Evolutionary conservation across 2,888 invertebrate genomes (phyloP).

Genomic region (Catocala sponsa): DNA sequence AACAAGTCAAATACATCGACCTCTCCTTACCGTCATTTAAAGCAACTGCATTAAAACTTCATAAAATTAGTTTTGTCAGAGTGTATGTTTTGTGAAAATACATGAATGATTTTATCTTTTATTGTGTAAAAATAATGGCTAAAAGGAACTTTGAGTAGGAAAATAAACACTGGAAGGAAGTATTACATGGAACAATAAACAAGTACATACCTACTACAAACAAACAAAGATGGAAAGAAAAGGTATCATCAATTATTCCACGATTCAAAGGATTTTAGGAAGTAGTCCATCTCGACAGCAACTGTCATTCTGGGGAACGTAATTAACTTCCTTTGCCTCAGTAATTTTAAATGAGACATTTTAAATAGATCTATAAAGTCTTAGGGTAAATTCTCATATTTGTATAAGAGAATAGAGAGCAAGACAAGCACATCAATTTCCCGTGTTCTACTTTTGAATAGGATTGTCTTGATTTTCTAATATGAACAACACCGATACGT

Average conservation of each 20-base stretch:
- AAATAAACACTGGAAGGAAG: slow-evolving; percentile 11
- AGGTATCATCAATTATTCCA: slow-evolving; percentile 71
- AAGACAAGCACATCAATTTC: background rate
- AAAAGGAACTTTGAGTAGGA: background rate
- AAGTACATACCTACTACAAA: slow-evolving; percentile 12
- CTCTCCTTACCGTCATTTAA: no score
- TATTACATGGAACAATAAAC: slow-evolving; percentile 13
- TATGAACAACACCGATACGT: slow-evolving; percentile 11
- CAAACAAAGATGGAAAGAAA: slow-evolving; percentile 37
- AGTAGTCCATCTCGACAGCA: slow-evolving; percentile 63
- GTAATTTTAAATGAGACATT: slow-evolving; percentile 66
- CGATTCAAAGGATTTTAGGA: slow-evolving; percentile 73
- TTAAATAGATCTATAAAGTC: slow-evolving; percentile 63
- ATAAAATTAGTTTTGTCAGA: background rate
- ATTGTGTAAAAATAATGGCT: background rate
- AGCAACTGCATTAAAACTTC: no score
- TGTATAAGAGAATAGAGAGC: background rate
- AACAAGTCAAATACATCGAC: background rate
- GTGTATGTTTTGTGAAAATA: background rate
- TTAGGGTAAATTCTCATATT: slow-evolving; percentile 13
- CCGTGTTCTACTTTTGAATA: background rate
- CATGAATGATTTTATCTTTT: background rate
- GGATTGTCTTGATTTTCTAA: background rate
- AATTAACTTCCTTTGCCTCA: slow-evolving; percentile 78
- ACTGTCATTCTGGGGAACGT: slow-evolving; percentile 71